Percentiles rank a stretch among this genome's conserved stretches.
phyloP scores from a whole-genome alignment of 2,888 invertebrate species.

The Creontiades dilutus region DNA sequence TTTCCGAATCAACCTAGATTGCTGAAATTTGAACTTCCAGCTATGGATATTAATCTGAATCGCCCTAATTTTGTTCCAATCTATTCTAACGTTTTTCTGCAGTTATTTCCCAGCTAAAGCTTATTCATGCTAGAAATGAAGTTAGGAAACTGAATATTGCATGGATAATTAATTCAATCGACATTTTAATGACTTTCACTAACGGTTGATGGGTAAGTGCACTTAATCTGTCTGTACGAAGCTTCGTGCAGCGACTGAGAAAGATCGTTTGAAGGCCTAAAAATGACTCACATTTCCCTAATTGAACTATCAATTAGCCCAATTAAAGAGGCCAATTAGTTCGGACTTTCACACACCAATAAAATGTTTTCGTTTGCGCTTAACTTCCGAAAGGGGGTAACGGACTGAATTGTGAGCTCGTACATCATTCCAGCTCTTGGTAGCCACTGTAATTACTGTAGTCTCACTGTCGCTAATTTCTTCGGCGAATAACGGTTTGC shows the following conservation, averaged over 20 bases:
- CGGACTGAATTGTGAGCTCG: slow-evolving; percentile 26
- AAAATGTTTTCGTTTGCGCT: not conserved
- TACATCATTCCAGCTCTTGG: slow-evolving; percentile 1
- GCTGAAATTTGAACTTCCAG: too few relatives aligned
- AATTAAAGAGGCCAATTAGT: slow-evolving; percentile 32
- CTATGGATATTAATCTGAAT: too few relatives aligned
- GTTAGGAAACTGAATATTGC: not conserved
- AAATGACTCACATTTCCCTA: slow-evolving; percentile 13
- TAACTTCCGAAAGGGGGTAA: not conserved
- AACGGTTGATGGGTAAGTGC: not conserved
- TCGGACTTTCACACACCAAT: slow-evolving; percentile 27
- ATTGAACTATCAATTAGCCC: slow-evolving; percentile 38
- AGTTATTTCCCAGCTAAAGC: too few relatives aligned
- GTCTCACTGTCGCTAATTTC: not conserved
- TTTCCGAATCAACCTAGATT: too few relatives aligned
- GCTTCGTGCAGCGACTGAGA: not conserved
- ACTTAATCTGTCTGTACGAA: not conserved
- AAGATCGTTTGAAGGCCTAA: not conserved
- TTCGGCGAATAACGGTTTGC: not conserved
- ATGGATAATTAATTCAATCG: not conserved
- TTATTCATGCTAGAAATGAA: too few relatives aligned
- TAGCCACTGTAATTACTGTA: not conserved
- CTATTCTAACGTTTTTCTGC: too few relatives aligned
- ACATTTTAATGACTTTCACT: not conserved
- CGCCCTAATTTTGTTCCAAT: too few relatives aligned